Evolutionary conservation across 2,797 vertebrate genomes (phyloP), one percentile per base, ranked within the genome.

Genomic region (Enoplosus armatus): DNA sequence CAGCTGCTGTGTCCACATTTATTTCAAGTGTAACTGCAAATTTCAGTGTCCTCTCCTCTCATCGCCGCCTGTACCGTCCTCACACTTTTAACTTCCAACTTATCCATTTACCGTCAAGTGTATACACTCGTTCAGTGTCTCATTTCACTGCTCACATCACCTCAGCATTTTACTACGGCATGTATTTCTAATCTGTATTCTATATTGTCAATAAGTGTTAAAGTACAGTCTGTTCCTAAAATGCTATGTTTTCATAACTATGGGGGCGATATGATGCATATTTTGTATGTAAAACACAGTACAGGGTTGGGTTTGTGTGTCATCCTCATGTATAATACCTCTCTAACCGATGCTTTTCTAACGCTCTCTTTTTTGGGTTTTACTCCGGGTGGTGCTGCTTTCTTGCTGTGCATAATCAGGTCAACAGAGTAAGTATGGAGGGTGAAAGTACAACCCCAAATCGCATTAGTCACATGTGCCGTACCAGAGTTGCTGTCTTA

Each of bases 341-440:
- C 58, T 79, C 71, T 92, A 89, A 91, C 78, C 65, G 24, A n/a
- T 82, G 33, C 35, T 80, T 82, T 83, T 77, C 73, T 93, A 91
- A 91, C 75, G 61, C 73, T 92, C 53, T 90, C 69, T 88, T 84
- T 81, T 86, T 70, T 74, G 64, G 87, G 58, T 79, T 89, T 83
- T 71, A 63, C 79, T 71, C 77, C 53, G 75, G 87, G 31, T 55
- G 88, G 43, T 85, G 73, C 80, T 73, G 33, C 86, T 86, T 72
- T 86, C 77, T 90, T 85, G 87, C 64, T 83, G 87, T 72, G 15
- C 68, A 74, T 80, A 73, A 84, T 87, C 91, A 95, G 93, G 80
- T 89, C 71, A 63, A 55, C 72, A 88, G 39, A 93, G 94, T 95
- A 92, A 95, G 94, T 95, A 94, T 78, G 54, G 45, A 75, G 71